Conservation (phyloP, 2,888 invertebrate species). For the Crocallis elinguaria region DNA sequence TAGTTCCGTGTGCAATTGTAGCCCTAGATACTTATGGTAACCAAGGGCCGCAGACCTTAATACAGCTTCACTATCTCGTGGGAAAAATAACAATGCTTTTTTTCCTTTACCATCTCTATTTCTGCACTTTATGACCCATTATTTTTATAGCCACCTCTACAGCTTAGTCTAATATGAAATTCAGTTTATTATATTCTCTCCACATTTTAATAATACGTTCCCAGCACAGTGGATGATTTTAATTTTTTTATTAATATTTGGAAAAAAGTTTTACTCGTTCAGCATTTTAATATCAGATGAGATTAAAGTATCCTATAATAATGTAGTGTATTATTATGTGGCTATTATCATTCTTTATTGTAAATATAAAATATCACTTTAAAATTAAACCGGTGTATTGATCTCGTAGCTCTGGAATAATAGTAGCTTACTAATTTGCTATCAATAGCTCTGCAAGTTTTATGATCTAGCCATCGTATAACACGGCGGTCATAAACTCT, state of each 20-base stretch:
- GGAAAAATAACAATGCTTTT: conserved; percentile 45
- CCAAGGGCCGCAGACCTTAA: conserved; percentile 51
- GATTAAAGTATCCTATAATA: too few species aligned
- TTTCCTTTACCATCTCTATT: conserved; percentile 15
- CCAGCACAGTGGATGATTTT: background rate
- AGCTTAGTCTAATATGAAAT: conserved; percentile 5
- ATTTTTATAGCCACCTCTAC: conserved; percentile 17
- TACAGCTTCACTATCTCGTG: conserved; percentile 52
- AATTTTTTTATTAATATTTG: background rate
- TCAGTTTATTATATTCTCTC: conserved; percentile 8
- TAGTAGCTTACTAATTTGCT: too few species aligned
- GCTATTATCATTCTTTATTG: too few species aligned
- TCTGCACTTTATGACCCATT: conserved; percentile 24
- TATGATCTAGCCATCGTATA: too few species aligned
- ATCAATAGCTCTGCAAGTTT: too few species aligned
- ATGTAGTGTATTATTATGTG: too few species aligned
- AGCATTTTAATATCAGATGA: too few species aligned
- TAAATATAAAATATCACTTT: too few species aligned
- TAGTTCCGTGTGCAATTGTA: conserved; percentile 65
- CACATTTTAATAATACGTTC: background rate
- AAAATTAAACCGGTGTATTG: too few species aligned
- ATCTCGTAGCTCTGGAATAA: too few species aligned
- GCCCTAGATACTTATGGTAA: conserved; percentile 55
- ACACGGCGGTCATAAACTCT: too few species aligned
- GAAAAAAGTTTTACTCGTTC: background rate